Conservation (phyloP, 2,113 vertebrate species). For the Paracanthobrama guichenoti region DNA sequence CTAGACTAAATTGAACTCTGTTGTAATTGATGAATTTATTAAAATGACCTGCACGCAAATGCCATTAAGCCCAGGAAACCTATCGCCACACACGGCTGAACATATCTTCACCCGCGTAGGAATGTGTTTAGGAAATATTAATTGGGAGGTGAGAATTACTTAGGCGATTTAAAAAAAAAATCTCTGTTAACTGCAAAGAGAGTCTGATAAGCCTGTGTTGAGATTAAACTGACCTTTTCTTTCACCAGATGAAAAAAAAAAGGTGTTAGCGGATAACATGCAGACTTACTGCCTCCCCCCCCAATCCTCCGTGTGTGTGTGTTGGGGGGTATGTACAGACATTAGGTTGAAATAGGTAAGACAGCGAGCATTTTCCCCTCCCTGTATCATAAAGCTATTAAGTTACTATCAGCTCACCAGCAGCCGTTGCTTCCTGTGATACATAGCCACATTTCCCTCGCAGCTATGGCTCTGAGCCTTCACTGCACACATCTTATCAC, state of each 20-base stretch:
- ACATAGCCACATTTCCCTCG: slow-evolving; percentile 72
- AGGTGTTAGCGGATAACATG: slow-evolving; percentile 40
- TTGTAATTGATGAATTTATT: slow-evolving; percentile 75
- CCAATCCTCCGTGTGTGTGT: too few species aligned
- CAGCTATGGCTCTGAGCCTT: slow-evolving; percentile 66
- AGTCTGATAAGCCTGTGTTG: slow-evolving; percentile 57
- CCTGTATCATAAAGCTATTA: slow-evolving; percentile 67
- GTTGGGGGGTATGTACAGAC: slow-evolving; percentile 40
- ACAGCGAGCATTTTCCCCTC: slow-evolving; percentile 54
- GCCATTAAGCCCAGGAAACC: slow-evolving; percentile 63
- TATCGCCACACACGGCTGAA: slow-evolving; percentile 52
- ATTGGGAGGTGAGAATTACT: slow-evolving; percentile 69
- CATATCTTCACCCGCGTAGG: slow-evolving; percentile 50
- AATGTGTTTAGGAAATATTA: slow-evolving; percentile 64
- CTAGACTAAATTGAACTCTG: slow-evolving; percentile 67
- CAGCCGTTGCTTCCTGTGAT: slow-evolving; percentile 64
- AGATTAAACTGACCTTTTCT: slow-evolving; percentile 67
- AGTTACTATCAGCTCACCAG: slow-evolving; percentile 63
- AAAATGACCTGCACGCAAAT: slow-evolving; percentile 71
- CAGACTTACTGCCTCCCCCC: not conserved
- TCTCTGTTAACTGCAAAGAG: slow-evolving; percentile 58
- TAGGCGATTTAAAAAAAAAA: slow-evolving; percentile 60
- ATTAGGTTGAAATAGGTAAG: slow-evolving; percentile 58
- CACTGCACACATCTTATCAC: slow-evolving; percentile 71
- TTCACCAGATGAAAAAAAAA: slow-evolving; percentile 39